Conservation (phyloP, 2,888 invertebrate species). For the Cosmorhoe ocellata region DNA sequence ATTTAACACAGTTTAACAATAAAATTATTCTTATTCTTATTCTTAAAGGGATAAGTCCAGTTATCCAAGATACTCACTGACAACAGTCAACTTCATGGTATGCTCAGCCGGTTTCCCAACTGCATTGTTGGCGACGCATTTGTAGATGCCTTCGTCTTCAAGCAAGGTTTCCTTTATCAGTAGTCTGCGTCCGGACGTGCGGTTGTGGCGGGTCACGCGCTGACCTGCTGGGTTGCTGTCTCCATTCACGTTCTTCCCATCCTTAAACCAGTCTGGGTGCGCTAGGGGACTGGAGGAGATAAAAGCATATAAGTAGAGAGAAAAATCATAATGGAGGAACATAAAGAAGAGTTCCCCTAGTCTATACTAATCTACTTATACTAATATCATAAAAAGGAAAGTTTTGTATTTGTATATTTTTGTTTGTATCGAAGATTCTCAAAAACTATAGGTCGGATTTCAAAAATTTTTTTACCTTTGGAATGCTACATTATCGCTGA, state of each 20-base stretch:
- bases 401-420: too few species aligned
- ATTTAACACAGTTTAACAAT: too few species aligned
- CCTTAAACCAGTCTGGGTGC: constrained; percentile 64
- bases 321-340: too few species aligned
- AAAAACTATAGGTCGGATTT: too few species aligned
- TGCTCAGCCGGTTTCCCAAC: constrained; percentile 56
- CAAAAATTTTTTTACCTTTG: too few species aligned
- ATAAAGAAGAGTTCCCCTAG: too few species aligned
- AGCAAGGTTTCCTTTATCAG: constrained; percentile 57
- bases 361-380: too few species aligned
- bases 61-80: constrained; percentile 54
- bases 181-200: constrained; percentile 62
- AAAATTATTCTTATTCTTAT: too few species aligned
- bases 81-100: constrained; percentile 55
- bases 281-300: constrained; percentile 54
- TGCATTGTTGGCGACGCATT: constrained; percentile 58
- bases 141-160: constrained; percentile 61
- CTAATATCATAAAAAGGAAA: too few species aligned
- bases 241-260: constrained; percentile 53
- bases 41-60: too few species aligned
- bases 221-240: constrained; percentile 34
- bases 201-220: constrained; percentile 66
- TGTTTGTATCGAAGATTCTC: too few species aligned
- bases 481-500: too few species aligned
- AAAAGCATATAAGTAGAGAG: neutral